Evolutionary conservation across 2,888 invertebrate genomes (phyloP), one percentile per base, ranked within the genome.

Genomic region (Sicus ferrugineus): DNA sequence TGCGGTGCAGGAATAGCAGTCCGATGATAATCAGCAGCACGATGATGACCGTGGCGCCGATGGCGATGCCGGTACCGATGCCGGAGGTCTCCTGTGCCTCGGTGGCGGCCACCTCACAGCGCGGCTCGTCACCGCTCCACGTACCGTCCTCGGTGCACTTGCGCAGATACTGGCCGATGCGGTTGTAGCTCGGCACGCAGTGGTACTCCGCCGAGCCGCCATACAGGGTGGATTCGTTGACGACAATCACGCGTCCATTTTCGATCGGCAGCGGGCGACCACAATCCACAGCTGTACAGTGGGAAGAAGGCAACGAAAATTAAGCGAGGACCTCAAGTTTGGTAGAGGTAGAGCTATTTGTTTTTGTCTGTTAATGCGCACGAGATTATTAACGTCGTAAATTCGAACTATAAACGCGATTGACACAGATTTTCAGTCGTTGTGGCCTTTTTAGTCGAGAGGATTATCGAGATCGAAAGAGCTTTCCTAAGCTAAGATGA

Each of bases 181-280:
- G 88, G 80, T 92, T 92, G 86, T 89, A 95, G 77, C 92, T 93
- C 2, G 95, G 95, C 69, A 95, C 85, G 81, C 96, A 96, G 80
- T 95, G 95, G 83, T 96, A 96, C 81, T 96, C 96, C 1, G 94
- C 91, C 0, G 93, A 91, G 67, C 94, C 93, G 34, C 93, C 93
- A 82, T 92, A 96, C 0, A 90, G 87, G 0, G 94, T 94, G 0
- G 94, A 92, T 62, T 92, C 91, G 80, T 96, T 96, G 70, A 94
- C 90, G 42, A 94, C 90, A 76, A 95, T 94, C 21, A 95, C 91
- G 69, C 95, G 89, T 0, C 96, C 95, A 81, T 96, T 95, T 73
- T 94, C 93, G 62, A 95, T 92, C 14, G 88, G 86, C 38, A 90
- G 88, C 0, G 95, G 95, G 66, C 92, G 89, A 69, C 91, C 91